A percentile compares a stretch with the other conserved stretches of the same genome.
Evolutionary conservation across 2,797 vertebrate genomes (phyloP).

Genomic region (Pseudochromis fuscus): DNA sequence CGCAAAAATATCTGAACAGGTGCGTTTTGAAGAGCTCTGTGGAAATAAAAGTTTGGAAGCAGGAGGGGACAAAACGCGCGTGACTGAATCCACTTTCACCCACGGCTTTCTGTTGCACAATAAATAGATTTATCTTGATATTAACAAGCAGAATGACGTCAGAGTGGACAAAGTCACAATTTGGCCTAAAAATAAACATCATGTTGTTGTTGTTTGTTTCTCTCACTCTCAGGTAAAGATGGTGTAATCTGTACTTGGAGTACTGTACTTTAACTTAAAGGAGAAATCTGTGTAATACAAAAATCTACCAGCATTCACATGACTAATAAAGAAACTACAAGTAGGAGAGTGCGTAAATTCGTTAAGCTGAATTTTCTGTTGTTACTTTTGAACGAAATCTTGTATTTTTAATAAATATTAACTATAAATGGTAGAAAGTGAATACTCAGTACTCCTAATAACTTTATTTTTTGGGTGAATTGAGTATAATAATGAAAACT

Average conservation of each 20-base stretch:
- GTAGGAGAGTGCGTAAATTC: neutral
- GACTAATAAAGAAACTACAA: too few relatives aligned
- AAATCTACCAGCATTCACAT: too few relatives aligned
- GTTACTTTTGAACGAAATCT: neutral
- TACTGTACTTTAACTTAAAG: too few relatives aligned
- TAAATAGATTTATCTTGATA: neutral
- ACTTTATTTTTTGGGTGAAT: neutral
- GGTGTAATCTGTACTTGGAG: too few relatives aligned
- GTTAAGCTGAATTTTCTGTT: neutral
- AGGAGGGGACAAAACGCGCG: neutral
- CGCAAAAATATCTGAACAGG: too few relatives aligned
- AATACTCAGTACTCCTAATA: neutral
- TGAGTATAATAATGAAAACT: neutral
- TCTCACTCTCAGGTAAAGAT: too few relatives aligned
- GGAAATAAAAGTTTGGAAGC: neutral
- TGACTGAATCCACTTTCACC: slow-evolving; percentile 10
- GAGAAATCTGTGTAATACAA: too few relatives aligned
- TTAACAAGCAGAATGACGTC: neutral
- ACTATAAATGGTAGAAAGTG: neutral
- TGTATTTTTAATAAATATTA: neutral
- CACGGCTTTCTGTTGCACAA: neutral
- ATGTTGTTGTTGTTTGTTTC: too few relatives aligned
- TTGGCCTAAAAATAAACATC: neutral
- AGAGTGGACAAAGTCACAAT: neutral
- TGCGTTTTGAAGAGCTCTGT: too few relatives aligned